phyloP scores from a whole-genome alignment of 1,140 invertebrate species.

The Nymphalis io region DNA sequence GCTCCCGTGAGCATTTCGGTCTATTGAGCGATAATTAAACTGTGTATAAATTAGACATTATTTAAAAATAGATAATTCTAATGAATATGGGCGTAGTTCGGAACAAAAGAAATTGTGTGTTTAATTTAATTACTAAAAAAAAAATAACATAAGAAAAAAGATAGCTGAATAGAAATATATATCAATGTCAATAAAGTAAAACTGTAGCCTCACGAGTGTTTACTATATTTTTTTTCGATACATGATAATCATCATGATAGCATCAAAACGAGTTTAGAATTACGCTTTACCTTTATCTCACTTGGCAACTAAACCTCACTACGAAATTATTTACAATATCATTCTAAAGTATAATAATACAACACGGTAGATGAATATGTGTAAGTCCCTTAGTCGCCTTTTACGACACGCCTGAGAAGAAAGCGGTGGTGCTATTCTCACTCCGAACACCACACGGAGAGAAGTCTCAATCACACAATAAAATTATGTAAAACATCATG shows the following conservation, averaged over 20 bases:
- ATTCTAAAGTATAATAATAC: background rate
- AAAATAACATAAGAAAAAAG: no score
- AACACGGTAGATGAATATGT: no score
- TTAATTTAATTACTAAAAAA: no score
- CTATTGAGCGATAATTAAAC: background rate
- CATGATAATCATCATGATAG: constrained; percentile 3
- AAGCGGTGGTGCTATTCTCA: constrained; percentile 19
- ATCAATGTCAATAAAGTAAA: no score
- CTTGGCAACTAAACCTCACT: background rate
- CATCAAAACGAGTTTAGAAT: constrained; percentile 6
- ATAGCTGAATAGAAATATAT: no score
- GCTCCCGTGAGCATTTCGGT: background rate
- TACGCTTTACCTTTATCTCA: constrained; percentile 12
- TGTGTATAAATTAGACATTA: background rate
- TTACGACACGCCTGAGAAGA: constrained; percentile 22
- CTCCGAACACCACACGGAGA: constrained; percentile 20
- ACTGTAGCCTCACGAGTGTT: background rate
- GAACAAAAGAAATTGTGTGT: no score
- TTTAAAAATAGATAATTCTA: no score
- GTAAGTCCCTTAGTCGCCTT: constrained; percentile 20
- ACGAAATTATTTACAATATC: constrained; percentile 2
- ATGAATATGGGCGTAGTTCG: no score
- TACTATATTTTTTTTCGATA: background rate
- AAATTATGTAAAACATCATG: background rate
- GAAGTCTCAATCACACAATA: background rate